Evolutionary conservation across 2,888 invertebrate species (phyloP).

Genomic region (Entomobrya multifasciata): DNA sequence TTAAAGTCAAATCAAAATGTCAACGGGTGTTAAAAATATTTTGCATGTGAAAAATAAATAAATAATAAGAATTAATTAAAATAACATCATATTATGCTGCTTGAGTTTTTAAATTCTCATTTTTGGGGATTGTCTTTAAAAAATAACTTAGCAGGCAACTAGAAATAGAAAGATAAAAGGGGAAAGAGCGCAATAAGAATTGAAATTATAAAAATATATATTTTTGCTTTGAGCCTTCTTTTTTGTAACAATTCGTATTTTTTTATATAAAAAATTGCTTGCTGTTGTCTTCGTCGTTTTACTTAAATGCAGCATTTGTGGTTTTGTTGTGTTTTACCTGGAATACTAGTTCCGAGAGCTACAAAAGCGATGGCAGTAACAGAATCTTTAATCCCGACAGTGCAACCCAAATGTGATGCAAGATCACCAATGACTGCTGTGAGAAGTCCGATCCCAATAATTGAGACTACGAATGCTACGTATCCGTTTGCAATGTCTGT

Average conservation of each 20-base stretch:
- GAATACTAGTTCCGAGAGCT: conserved; percentile 98
- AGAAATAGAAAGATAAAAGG: not conserved
- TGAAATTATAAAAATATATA: not conserved
- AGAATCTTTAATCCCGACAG: conserved; percentile 94
- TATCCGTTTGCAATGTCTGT: conserved; percentile 96
- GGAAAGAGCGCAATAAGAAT: not conserved
- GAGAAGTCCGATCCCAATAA: conserved; percentile 94
- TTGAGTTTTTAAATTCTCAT: not conserved
- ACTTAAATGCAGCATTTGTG: too few species aligned
- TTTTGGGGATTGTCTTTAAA: conserved; percentile 15
- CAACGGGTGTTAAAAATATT: too few species aligned
- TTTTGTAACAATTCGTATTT: not conserved
- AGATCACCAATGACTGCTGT: conserved; percentile 98
- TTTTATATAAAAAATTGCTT: not conserved
- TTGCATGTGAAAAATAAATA: not conserved
- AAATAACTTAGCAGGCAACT: conserved; percentile 2
- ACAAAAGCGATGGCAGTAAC: conserved; percentile 99
- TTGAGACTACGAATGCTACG: conserved; percentile 96
- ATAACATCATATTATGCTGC: not conserved
- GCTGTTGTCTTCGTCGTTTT: too few species aligned
- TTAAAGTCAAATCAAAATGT: too few species aligned
- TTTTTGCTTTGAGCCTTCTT: conserved; percentile 16
- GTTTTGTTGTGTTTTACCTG: conserved; percentile 85
- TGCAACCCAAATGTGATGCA: conserved; percentile 98
- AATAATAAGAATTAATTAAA: not conserved